phyloP scores from a whole-genome alignment of 1,140 invertebrate genomes.

The Paraescarpia echinospica region DNA sequence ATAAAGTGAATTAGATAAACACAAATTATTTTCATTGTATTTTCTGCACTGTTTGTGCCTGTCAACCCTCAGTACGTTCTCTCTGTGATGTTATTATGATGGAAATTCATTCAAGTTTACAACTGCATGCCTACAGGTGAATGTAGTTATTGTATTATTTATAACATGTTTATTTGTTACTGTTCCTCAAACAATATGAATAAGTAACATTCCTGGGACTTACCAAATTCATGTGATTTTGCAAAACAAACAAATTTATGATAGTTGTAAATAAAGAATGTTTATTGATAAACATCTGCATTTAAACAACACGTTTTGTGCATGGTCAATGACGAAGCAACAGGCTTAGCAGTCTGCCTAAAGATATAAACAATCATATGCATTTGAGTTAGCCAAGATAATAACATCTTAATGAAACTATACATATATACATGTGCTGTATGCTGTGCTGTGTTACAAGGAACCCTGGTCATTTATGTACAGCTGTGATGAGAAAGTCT shows the following conservation, averaged over 20 bases:
- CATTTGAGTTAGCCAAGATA: background rate
- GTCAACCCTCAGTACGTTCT: background rate
- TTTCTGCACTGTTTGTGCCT: background rate
- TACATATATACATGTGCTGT: background rate
- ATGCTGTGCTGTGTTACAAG: too few species aligned
- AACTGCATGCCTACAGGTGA: background rate
- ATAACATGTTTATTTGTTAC: too few species aligned
- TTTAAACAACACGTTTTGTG: background rate
- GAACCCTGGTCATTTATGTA: too few species aligned
- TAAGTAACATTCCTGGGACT: too few species aligned
- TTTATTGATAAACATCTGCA: background rate
- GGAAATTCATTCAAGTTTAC: background rate
- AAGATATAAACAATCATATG: background rate
- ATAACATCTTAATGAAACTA: background rate
- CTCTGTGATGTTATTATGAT: background rate
- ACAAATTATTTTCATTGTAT: background rate
- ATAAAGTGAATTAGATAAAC: background rate
- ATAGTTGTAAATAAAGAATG: background rate
- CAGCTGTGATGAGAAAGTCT: background rate
- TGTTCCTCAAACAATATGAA: too few species aligned
- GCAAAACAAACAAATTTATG: background rate
- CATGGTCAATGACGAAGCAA: background rate
- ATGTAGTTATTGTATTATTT: background rate
- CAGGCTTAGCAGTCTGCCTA: background rate
- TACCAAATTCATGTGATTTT: too few species aligned